A percentile compares a stretch with the other conserved stretches of the same genome.
These are phyloP conservation scores for Drosophila lacteicornis DNA, from an alignment of 1,140 invertebrate genomes.

Conservation along the genomic window DNA sequence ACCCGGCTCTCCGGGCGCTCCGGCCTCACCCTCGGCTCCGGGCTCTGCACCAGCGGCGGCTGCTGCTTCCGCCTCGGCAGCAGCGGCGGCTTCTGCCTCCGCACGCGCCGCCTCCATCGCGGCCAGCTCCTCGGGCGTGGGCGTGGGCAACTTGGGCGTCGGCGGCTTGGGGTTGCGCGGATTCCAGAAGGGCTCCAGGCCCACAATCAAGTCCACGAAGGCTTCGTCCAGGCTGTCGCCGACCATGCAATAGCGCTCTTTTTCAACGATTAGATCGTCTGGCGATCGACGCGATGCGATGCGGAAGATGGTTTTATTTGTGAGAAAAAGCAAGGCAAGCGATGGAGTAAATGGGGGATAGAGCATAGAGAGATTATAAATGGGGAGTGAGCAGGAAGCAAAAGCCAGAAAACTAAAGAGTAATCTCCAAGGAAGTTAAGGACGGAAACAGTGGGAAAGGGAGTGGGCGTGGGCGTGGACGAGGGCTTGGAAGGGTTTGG, in stretches of 20 bases:
- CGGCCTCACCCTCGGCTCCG: conserved; percentile 73
- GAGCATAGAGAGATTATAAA: conserved; percentile 51
- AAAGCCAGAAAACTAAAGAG: conserved; percentile 58
- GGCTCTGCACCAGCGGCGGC: conserved; percentile 63
- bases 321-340: conserved; percentile 60
- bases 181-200: conserved; percentile 86
- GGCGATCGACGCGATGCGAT: conserved; percentile 67
- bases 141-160: conserved; percentile 82
- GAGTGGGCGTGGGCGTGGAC: conserved; percentile 1
- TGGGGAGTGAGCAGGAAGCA: conserved; percentile 51
- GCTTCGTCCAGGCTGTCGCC: conserved; percentile 98
- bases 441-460: conserved; percentile 13
- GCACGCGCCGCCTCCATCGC: conserved; percentile 75
- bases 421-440: conserved; percentile 23
- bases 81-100: conserved; percentile 70
- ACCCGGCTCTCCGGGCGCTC: conserved; percentile 85
- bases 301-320: conserved; percentile 29
- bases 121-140: conserved; percentile 78
- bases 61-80: conserved; percentile 68
- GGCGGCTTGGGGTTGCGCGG: conserved; percentile 82
- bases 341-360: conserved; percentile 39
- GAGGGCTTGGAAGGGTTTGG: neutral
- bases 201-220: conserved; percentile 96
- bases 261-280: conserved; percentile 99
- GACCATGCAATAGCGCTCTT: conserved; percentile 99